Conservation (phyloP, 1,140 invertebrate species). For the Philopotamus ludificatus region DNA sequence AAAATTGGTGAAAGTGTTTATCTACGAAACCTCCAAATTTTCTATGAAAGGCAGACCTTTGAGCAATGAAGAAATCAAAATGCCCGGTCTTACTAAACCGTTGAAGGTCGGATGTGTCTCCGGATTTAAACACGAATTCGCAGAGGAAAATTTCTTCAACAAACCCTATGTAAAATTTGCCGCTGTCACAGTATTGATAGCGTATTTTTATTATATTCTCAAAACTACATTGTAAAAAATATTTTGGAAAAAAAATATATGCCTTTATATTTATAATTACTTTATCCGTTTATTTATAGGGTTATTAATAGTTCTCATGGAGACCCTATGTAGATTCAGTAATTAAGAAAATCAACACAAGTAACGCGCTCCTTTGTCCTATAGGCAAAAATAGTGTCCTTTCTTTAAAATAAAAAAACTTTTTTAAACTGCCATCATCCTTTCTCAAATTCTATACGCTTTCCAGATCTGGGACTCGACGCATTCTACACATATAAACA, state of each 20-base stretch:
- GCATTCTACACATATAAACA: no score
- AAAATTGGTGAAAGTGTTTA: constrained; percentile 77
- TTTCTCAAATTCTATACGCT: no score
- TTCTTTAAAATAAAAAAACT: no score
- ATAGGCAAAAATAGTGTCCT: no score
- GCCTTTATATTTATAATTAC: not conserved
- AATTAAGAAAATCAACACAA: no score
- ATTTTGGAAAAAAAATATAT: not conserved
- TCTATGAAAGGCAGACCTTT: constrained; percentile 78
- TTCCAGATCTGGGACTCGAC: no score
- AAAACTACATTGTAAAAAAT: constrained; percentile 19
- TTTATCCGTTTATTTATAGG: not conserved
- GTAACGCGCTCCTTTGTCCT: no score
- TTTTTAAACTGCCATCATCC: no score
- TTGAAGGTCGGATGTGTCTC: constrained; percentile 56
- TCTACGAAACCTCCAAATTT: constrained; percentile 77
- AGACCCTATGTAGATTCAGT: no score
- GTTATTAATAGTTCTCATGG: not conserved
- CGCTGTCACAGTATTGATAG: not conserved
- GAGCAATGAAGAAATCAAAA: constrained; percentile 51
- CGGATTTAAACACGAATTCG: not conserved
- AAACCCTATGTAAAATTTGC: constrained; percentile 1
- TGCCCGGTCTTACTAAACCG: constrained; percentile 55
- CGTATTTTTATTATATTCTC: constrained; percentile 16
- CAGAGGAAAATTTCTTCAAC: not conserved